phyloP scores from a whole-genome alignment of 1,140 invertebrate genomes.

The Bombus huntii region DNA sequence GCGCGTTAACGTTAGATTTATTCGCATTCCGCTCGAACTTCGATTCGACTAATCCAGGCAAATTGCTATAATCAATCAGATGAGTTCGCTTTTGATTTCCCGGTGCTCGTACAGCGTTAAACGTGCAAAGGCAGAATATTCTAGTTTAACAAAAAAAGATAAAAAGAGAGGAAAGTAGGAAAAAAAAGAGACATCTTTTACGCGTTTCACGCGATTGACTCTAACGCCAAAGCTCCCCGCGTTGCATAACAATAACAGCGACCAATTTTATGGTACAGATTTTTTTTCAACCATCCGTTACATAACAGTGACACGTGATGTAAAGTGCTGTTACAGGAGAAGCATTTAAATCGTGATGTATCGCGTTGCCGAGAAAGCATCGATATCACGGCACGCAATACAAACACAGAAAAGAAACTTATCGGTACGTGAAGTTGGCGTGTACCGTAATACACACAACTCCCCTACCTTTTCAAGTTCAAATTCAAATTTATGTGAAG shows the following conservation, averaged over 20 bases:
- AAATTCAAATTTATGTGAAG: background rate
- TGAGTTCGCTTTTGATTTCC: too few relatives aligned
- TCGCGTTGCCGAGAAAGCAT: slow-evolving; percentile 15
- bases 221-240: background rate
- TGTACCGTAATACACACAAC: background rate
- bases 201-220: background rate
- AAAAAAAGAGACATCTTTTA: background rate
- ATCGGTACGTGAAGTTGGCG: background rate
- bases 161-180: background rate
- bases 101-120: background rate
- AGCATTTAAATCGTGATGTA: slow-evolving; percentile 42
- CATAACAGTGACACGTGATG: slow-evolving; percentile 31
- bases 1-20: slow-evolving; percentile 19
- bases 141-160: background rate
- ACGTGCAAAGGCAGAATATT: background rate
- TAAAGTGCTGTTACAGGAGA: slow-evolving; percentile 16
- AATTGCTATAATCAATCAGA: slow-evolving; percentile 10
- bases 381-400: slow-evolving; percentile 15
- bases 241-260: slow-evolving; percentile 45
- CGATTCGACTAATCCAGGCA: background rate
- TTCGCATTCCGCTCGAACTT: background rate
- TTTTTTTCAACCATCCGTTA: slow-evolving; percentile 23
- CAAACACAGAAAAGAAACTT: background rate
- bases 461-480: background rate
- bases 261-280: slow-evolving; percentile 31